phyloP scores from a whole-genome alignment of 2,888 invertebrate genomes.

The Ichneumoninae sp. region DNA sequence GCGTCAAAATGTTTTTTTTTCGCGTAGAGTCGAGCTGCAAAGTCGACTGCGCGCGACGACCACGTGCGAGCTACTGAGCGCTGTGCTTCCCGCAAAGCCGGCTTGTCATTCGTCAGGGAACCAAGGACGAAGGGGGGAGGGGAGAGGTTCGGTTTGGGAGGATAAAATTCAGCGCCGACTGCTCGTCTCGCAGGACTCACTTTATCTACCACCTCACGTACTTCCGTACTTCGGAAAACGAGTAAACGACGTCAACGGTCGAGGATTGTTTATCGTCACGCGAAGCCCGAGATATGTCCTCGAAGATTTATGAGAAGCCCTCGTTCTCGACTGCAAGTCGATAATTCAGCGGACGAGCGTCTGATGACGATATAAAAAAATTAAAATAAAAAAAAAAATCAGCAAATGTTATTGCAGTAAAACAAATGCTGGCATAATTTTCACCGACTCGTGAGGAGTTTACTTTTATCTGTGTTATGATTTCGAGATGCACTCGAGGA shows the following conservation, averaged over 20 bases:
- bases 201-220: conserved; percentile 12
- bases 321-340: not conserved
- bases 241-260: not conserved
- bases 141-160: not conserved
- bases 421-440: conserved; percentile 41
- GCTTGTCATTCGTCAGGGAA: conserved; percentile 34
- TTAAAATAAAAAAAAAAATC: not conserved
- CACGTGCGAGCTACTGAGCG: conserved; percentile 61
- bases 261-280: not conserved
- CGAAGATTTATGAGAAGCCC: not conserved
- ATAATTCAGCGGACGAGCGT: not conserved
- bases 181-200: not conserved
- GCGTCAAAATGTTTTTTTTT: conserved; percentile 28
- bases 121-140: not conserved
- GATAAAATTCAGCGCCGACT: not conserved
- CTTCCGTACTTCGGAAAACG: not conserved
- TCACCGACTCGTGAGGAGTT: not conserved
- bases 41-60: conserved; percentile 40
- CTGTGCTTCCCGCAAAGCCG: conserved; percentile 27
- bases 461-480: not conserved
- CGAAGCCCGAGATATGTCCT: not conserved
- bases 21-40: not conserved
- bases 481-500: conserved; percentile 8
- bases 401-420: not conserved
- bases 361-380: not conserved